phyloP scores from a whole-genome alignment of 2,888 invertebrate species.

The Trachelus stipa region DNA sequence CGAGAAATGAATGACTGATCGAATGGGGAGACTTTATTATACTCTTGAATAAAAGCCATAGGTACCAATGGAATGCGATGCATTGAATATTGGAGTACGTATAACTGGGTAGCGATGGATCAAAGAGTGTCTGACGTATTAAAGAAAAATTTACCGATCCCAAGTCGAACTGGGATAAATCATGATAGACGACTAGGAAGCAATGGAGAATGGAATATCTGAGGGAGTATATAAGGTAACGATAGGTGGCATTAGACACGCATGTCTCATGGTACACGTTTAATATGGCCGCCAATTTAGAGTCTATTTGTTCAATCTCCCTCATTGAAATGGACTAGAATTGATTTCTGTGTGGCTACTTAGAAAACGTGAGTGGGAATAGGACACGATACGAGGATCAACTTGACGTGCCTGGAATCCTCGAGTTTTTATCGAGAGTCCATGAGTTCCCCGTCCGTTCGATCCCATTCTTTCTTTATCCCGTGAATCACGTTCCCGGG shows the following conservation, averaged over 20 bases:
- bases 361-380: background rate
- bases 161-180: background rate
- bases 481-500: background rate
- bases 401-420: background rate
- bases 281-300: background rate
- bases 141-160: background rate
- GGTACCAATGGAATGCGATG: background rate
- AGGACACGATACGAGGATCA: background rate
- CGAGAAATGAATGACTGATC: background rate
- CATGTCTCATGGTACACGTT: background rate
- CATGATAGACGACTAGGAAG: background rate
- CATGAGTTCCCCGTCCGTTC: background rate
- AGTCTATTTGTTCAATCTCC: background rate
- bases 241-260: background rate
- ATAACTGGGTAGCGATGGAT: background rate
- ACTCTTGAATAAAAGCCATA: background rate
- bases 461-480: background rate
- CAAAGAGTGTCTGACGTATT: background rate
- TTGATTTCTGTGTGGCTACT: background rate
- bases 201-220: background rate
- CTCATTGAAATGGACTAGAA: background rate
- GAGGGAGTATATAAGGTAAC: background rate
- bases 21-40: background rate
- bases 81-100: background rate
- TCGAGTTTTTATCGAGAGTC: background rate